These are phyloP conservation scores for Hyaena hyaena DNA, from an alignment of 2,113 vertebrate genomes.

Conservation along the genomic window DNA sequence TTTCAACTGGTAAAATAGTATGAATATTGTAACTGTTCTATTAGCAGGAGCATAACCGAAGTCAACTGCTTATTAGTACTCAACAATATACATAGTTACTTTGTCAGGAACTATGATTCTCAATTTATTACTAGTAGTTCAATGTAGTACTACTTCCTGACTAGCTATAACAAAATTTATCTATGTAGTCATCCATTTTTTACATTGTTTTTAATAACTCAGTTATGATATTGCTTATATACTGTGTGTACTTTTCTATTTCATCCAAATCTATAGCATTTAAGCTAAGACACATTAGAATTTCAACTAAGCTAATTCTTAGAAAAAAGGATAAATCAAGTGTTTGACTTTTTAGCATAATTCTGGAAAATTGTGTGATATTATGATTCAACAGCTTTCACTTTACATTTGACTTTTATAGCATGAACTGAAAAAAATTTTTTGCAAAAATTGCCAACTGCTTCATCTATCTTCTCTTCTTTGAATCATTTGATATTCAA, in stretches of 20 bases:
- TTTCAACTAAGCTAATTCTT: background rate
- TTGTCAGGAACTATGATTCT: background rate
- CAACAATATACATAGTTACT: background rate
- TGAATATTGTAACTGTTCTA: background rate
- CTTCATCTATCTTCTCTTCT: conserved; percentile 9
- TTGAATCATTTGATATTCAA: conserved; percentile 35
- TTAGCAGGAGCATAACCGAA: background rate
- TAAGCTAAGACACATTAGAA: background rate
- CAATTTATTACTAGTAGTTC: background rate
- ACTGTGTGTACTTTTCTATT: background rate
- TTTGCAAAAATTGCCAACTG: background rate
- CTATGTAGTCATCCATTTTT: background rate
- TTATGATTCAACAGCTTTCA: background rate
- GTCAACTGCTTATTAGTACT: background rate
- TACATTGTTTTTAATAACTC: background rate
- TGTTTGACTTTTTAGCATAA: background rate
- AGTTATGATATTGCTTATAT: background rate
- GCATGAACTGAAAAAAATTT: background rate
- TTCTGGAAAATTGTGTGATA: background rate
- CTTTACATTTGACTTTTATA: conserved; percentile 1
- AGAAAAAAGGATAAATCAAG: background rate
- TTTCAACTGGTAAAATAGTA: background rate
- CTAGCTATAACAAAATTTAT: background rate
- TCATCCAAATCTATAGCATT: background rate
- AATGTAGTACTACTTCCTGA: background rate